Evolutionary conservation across 1,140 invertebrate species (phyloP).

Genomic region (Metaphire vulgaris): DNA sequence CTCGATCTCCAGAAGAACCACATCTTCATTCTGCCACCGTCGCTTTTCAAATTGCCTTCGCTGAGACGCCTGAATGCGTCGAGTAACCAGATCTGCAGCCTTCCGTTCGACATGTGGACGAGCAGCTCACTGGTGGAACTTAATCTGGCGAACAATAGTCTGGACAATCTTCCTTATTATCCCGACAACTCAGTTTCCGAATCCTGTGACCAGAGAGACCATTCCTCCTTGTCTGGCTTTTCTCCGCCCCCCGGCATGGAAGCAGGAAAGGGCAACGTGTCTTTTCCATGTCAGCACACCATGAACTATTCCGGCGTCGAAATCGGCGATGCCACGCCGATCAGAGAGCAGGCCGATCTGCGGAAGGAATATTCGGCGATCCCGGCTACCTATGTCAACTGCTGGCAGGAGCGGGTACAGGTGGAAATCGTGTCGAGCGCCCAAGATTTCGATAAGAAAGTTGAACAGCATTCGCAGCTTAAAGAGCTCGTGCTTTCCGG

Average conservation of each 20-base stretch:
- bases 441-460: background rate
- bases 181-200: background rate
- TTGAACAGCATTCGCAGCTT: constrained; percentile 55
- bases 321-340: too few relatives aligned
- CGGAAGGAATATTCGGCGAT: background rate
- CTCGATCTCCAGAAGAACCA: constrained; percentile 81
- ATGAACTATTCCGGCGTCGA: background rate
- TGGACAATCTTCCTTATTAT: constrained; percentile 67
- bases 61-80: constrained; percentile 80
- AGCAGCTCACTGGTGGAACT: constrained; percentile 76
- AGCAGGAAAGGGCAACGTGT: background rate
- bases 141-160: constrained; percentile 81
- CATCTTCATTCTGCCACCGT: constrained; percentile 69
- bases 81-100: constrained; percentile 80
- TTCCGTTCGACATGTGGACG: constrained; percentile 82
- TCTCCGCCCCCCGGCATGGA: background rate
- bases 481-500: constrained; percentile 66
- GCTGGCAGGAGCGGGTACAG: background rate
- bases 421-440: background rate
- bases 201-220: background rate
- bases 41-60: constrained; percentile 71
- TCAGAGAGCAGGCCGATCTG: background rate
- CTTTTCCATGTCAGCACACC: too few relatives aligned
- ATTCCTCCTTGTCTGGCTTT: background rate
- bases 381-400: background rate